Evolutionary conservation across 2,797 vertebrate species (phyloP).

Genomic region (Amblyraja radiata): DNA sequence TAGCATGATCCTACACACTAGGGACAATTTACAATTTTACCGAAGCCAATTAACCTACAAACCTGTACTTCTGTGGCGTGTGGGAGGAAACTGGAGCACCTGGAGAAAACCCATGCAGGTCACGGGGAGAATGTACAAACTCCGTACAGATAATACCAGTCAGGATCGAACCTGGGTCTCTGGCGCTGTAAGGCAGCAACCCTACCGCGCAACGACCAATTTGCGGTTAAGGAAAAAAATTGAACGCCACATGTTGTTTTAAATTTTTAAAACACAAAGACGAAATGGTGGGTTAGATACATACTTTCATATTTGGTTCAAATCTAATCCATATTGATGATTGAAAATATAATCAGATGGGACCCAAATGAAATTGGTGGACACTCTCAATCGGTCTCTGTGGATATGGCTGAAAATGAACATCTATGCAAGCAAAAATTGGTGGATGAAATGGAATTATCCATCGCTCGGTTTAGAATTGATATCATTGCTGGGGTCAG

Average conservation of each 20-base stretch:
- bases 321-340: neutral
- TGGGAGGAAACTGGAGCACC: too few species aligned
- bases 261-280: neutral
- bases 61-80: too few species aligned
- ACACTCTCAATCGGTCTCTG: neutral
- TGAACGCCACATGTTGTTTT: neutral
- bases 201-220: too few species aligned
- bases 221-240: neutral
- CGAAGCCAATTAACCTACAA: too few species aligned
- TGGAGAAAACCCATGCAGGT: too few species aligned
- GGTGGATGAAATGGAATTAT: neutral
- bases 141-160: too few species aligned
- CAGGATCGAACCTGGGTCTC: too few species aligned
- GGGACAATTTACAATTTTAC: too few species aligned
- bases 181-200: too few species aligned
- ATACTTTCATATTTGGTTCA: neutral
- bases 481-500: neutral
- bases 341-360: neutral
- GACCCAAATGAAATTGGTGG: neutral
- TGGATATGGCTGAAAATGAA: neutral
- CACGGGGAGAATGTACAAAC: too few species aligned
- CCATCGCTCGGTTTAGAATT: neutral
- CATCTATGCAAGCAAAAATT: too few species aligned
- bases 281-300: neutral
- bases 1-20: too few species aligned